These are phyloP conservation scores for Apus apus DNA, from an alignment of 2,113 vertebrate species.

Conservation along the genomic window DNA sequence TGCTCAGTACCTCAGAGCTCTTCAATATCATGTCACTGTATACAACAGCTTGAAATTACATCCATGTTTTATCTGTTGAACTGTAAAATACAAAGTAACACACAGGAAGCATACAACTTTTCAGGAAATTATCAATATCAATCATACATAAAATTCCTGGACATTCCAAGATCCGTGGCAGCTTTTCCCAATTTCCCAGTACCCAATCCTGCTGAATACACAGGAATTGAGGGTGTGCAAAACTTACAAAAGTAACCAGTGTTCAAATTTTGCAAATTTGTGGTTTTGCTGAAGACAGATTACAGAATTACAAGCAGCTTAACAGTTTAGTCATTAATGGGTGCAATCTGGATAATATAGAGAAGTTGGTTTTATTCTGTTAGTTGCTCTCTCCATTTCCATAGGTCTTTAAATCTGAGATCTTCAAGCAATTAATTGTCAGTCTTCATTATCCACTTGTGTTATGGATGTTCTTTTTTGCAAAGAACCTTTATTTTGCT, in stretches of 20 bases:
- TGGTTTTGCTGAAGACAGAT: not conserved
- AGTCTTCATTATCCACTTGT: not conserved
- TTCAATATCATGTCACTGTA: not conserved
- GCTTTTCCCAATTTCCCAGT: not conserved
- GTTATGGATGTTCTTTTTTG: not conserved
- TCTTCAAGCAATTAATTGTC: not conserved
- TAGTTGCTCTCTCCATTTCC: not conserved
- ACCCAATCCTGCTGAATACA: not conserved
- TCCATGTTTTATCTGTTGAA: not conserved
- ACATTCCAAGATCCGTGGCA: not conserved
- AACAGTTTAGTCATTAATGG: not conserved
- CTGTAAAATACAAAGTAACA: not conserved
- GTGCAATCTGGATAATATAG: not conserved
- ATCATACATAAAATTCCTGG: not conserved
- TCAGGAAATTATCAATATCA: not conserved
- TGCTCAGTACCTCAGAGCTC: conserved; percentile 2
- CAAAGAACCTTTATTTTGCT: not conserved
- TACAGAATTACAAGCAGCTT: not conserved
- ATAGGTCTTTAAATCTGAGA: not conserved
- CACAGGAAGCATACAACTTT: not conserved
- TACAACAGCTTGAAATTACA: not conserved
- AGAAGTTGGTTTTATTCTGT: not conserved
- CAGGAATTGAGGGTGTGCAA: not conserved
- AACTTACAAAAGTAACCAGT: not conserved
- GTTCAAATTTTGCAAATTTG: not conserved